A percentile compares a stretch with the other conserved stretches of the same genome.
These are phyloP conservation scores for Chanos chanos DNA, from an alignment of 2,797 vertebrate species.

Conservation along the genomic window DNA sequence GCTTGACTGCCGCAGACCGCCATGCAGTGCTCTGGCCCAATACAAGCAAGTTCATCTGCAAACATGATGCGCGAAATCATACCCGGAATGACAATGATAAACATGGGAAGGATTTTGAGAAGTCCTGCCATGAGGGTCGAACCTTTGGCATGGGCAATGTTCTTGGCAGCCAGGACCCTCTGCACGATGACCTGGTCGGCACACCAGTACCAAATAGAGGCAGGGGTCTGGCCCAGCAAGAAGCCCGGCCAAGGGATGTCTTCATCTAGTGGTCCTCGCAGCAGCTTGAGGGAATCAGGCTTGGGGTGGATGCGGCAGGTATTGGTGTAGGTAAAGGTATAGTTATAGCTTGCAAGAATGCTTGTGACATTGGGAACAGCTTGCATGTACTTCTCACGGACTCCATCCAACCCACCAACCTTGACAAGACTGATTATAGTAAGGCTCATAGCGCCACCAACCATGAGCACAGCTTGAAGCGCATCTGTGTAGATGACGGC, in stretches of 20 bases:
- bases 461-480: conserved; percentile 96
- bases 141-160: conserved; percentile 91
- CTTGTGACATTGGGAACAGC: conserved; percentile 88
- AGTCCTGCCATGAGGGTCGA: conserved; percentile 96
- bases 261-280: conserved; percentile 88
- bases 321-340: conserved; percentile 78
- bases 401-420: conserved; percentile 91
- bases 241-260: conserved; percentile 98
- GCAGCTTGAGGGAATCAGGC: conserved; percentile 82
- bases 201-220: conserved; percentile 99
- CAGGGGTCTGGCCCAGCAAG: conserved; percentile 92
- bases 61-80: conserved; percentile 98
- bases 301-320: conserved; percentile 88
- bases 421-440: conserved; percentile 86
- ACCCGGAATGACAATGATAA: conserved; percentile 95
- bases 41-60: conserved; percentile 88
- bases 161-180: conserved; percentile 94
- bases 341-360: conserved; percentile 83
- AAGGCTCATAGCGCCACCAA: conserved; percentile 89
- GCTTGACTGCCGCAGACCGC: conserved; percentile 92
- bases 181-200: conserved; percentile 98
- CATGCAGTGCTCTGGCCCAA: conserved; percentile 96
- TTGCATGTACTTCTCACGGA: conserved; percentile 92
- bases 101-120: conserved; percentile 95
- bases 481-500: conserved; percentile 98